phyloP scores from a whole-genome alignment of 2,113 vertebrate genomes.

The Gorilla gorilla region DNA sequence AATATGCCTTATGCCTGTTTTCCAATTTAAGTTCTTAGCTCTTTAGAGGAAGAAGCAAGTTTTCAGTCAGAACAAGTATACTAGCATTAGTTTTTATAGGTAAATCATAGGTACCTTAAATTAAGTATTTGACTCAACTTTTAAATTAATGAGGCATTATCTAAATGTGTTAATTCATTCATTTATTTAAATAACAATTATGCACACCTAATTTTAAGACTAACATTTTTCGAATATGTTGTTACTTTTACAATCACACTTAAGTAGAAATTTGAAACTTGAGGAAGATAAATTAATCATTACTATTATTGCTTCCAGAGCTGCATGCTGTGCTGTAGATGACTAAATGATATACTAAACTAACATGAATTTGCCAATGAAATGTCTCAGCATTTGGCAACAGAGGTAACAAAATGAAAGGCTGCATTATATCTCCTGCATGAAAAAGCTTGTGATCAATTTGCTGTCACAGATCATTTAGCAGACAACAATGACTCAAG shows the following conservation, averaged over 20 bases:
- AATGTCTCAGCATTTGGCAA: constrained; percentile 39
- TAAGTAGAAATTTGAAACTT: constrained; percentile 34
- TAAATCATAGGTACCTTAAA: background rate
- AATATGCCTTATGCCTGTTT: background rate
- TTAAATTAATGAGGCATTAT: background rate
- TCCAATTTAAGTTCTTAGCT: background rate
- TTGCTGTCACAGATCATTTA: constrained; percentile 62
- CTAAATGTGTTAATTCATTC: background rate
- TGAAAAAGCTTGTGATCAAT: constrained; percentile 55
- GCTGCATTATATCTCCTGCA: constrained; percentile 54
- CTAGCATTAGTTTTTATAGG: constrained; percentile 37
- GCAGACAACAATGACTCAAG: constrained; percentile 64
- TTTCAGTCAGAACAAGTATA: constrained; percentile 5
- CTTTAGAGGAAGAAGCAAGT: background rate
- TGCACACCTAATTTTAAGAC: constrained; percentile 41
- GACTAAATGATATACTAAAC: constrained; percentile 51
- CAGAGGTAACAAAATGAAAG: constrained; percentile 45
- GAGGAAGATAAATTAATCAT: constrained; percentile 50
- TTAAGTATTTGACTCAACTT: constrained; percentile 34
- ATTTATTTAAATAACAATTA: constrained; percentile 30
- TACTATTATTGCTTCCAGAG: constrained; percentile 21
- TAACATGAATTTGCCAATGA: constrained; percentile 56
- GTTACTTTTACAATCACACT: constrained; percentile 27
- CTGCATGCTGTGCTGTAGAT: background rate
- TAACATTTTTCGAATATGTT: constrained; percentile 49